Percentiles rank a stretch among this genome's conserved stretches.
These are phyloP conservation scores for Ictidomys tridecemlineatus DNA, from an alignment of 2,113 vertebrate species.

Conservation along the genomic window DNA sequence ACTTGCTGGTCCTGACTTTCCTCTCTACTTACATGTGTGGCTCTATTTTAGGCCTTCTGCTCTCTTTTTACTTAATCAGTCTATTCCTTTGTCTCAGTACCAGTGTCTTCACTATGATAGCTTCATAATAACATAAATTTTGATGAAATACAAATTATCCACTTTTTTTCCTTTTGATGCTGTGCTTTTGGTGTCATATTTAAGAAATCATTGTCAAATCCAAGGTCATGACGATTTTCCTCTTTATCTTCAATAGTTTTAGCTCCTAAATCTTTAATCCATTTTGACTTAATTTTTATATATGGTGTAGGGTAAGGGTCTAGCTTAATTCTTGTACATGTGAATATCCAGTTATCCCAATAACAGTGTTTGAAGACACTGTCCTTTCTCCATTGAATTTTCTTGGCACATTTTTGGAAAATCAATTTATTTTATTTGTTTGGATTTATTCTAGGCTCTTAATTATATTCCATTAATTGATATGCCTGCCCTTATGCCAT, in stretches of 20 bases:
- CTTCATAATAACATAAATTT: neutral
- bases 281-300: neutral
- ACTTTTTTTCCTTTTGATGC: neutral
- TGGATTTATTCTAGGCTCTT: neutral
- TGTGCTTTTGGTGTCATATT: neutral
- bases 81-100: neutral
- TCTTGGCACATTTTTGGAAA: neutral
- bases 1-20: neutral
- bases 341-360: neutral
- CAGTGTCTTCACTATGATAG: neutral
- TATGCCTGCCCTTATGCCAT: neutral
- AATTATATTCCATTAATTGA: neutral
- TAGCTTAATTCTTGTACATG: neutral
- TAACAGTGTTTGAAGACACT: neutral
- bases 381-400: neutral
- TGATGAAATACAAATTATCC: neutral
- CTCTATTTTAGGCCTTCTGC: neutral
- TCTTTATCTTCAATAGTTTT: neutral
- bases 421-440: neutral
- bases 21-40: neutral
- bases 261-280: neutral
- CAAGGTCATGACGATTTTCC: neutral
- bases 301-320: neutral
- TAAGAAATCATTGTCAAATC: neutral
- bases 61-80: neutral